Evolutionary conservation across 2,888 invertebrate genomes (phyloP).

Genomic region (Idaea aversata): DNA sequence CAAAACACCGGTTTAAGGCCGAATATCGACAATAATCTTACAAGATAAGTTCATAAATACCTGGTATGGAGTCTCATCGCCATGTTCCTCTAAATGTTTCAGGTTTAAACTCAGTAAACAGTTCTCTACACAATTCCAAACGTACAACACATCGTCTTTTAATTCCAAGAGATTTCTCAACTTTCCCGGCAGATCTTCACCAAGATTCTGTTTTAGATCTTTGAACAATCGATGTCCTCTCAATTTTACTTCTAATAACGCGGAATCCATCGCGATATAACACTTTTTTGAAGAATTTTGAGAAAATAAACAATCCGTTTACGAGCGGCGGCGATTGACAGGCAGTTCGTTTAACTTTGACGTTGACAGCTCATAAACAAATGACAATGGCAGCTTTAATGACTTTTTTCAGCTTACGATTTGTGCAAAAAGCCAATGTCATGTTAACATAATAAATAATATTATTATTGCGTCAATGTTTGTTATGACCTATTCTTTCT

Average conservation of each 20-base stretch:
- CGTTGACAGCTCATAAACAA: constrained; percentile 29
- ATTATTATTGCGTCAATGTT: no score
- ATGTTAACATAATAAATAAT: no score
- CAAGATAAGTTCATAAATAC: constrained; percentile 50
- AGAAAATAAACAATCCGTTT: constrained; percentile 12
- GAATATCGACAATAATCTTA: neutral
- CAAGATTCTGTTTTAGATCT: constrained; percentile 77
- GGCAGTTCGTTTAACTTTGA: constrained; percentile 13
- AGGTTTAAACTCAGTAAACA: constrained; percentile 83
- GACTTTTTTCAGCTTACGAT: neutral
- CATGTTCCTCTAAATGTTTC: constrained; percentile 68
- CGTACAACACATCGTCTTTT: constrained; percentile 83
- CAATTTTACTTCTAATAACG: constrained; percentile 80
- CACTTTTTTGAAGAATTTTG: constrained; percentile 39
- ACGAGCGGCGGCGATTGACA: neutral
- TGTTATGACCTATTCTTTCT: no score
- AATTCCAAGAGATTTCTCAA: constrained; percentile 83
- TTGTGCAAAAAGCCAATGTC: no score
- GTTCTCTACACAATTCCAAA: constrained; percentile 83
- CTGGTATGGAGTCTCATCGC: constrained; percentile 81
- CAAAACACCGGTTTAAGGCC: constrained; percentile 20
- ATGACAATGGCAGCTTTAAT: constrained; percentile 7
- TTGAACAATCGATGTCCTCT: constrained; percentile 82
- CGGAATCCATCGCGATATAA: constrained; percentile 74
- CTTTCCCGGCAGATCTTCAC: constrained; percentile 74